Conservation (phyloP, 2,888 invertebrate genomes). For the Lasioglossum vierecki region DNA sequence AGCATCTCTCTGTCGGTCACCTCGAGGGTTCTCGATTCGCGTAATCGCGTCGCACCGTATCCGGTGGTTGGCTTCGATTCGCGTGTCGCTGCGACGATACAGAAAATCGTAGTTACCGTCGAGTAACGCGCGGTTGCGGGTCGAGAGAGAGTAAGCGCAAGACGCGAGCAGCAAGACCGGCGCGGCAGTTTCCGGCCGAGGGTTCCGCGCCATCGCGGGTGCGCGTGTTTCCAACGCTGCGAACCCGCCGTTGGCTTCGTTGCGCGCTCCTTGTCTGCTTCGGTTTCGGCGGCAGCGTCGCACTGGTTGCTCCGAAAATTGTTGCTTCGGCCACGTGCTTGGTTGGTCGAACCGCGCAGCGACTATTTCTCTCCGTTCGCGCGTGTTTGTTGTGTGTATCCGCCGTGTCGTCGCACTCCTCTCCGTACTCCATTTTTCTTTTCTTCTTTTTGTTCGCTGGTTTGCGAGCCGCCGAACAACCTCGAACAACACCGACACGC, state of each 20-base stretch:
- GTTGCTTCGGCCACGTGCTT: conserved; percentile 50
- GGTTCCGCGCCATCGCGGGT: conserved; percentile 34
- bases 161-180: conserved; percentile 42
- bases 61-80: background rate
- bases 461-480: conserved; percentile 16
- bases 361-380: background rate
- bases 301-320: conserved; percentile 5
- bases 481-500: conserved; percentile 56
- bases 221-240: conserved; percentile 9
- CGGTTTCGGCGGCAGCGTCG: background rate
- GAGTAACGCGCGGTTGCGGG: conserved; percentile 3
- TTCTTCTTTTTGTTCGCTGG: background rate
- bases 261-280: no score
- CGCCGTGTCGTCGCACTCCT: conserved; percentile 22
- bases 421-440: background rate
- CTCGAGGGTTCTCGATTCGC: background rate
- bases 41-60: conserved; percentile 5
- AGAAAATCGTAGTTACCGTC: conserved; percentile 36
- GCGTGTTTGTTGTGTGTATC: background rate
- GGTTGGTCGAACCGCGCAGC: background rate
- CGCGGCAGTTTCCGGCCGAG: conserved; percentile 54
- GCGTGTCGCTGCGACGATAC: background rate
- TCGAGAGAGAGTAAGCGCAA: conserved; percentile 7
- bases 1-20: no score
- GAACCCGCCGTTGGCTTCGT: background rate